Conservation (phyloP, 2,888 invertebrate genomes). For the Melinopterus prodromus region DNA sequence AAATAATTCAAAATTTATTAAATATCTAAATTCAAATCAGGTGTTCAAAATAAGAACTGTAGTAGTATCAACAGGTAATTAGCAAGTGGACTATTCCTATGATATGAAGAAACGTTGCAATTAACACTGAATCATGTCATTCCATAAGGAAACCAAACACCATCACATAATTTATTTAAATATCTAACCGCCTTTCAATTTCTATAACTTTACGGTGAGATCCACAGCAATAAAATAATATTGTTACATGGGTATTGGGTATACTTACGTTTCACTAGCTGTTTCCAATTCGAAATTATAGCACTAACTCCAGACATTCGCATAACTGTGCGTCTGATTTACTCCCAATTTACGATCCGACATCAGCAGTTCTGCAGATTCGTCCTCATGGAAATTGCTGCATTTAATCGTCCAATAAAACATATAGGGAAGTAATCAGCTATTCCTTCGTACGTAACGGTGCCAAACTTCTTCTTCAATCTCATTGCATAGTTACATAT, state of each 20-base stretch:
- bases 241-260: background rate
- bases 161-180: background rate
- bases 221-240: background rate
- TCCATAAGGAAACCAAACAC: background rate
- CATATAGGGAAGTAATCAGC: constrained; percentile 4
- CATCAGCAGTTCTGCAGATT: background rate
- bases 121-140: too few relatives aligned
- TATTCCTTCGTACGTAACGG: background rate
- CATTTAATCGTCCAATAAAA: background rate
- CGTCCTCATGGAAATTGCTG: background rate
- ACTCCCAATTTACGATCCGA: background rate
- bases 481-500: background rate
- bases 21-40: too few relatives aligned
- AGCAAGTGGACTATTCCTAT: too few relatives aligned
- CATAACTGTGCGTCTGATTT: background rate
- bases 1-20: too few relatives aligned
- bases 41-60: too few relatives aligned
- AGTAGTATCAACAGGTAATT: too few relatives aligned
- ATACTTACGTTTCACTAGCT: background rate
- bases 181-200: background rate
- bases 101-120: too few relatives aligned
- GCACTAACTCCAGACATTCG: background rate
- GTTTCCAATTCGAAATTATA: background rate
- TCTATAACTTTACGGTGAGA: background rate
- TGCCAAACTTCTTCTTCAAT: background rate